Conservation (phyloP, 2,888 invertebrate genomes). For the Eristalinus aeneus region DNA sequence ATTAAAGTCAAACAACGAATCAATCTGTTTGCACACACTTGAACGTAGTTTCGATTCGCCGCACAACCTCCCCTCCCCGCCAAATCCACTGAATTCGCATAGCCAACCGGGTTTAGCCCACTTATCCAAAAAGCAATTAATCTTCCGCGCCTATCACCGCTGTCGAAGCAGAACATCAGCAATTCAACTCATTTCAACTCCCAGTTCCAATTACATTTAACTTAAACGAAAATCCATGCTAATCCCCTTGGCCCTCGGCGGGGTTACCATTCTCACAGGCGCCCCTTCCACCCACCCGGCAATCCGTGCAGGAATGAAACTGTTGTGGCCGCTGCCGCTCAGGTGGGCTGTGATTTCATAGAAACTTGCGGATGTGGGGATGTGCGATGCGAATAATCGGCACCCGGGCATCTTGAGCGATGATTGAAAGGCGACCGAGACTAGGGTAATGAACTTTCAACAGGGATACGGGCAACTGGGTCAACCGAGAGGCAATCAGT, state of each 20-base stretch:
- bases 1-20: slow-evolving; percentile 66
- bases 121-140: slow-evolving; percentile 63
- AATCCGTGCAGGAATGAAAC: neutral
- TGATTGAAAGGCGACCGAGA: neutral
- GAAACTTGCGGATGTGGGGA: neutral
- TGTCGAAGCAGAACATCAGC: slow-evolving; percentile 9
- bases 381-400: neutral
- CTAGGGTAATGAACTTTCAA: slow-evolving; percentile 6
- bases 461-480: neutral
- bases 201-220: slow-evolving; percentile 37
- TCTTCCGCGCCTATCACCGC: slow-evolving; percentile 56
- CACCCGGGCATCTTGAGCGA: neutral
- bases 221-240: slow-evolving; percentile 41
- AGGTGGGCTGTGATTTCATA: neutral
- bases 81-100: neutral
- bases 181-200: slow-evolving; percentile 13
- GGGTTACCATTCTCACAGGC: neutral
- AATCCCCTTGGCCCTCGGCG: slow-evolving; percentile 14
- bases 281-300: neutral
- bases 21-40: slow-evolving; percentile 53
- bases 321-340: neutral
- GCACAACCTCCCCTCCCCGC: neutral
- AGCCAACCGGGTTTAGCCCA: neutral
- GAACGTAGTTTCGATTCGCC: slow-evolving; percentile 9
- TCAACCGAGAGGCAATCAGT: slow-evolving; percentile 11